phyloP scores from a whole-genome alignment of 2,113 vertebrate species.

The Crotophaga sulcirostris region DNA sequence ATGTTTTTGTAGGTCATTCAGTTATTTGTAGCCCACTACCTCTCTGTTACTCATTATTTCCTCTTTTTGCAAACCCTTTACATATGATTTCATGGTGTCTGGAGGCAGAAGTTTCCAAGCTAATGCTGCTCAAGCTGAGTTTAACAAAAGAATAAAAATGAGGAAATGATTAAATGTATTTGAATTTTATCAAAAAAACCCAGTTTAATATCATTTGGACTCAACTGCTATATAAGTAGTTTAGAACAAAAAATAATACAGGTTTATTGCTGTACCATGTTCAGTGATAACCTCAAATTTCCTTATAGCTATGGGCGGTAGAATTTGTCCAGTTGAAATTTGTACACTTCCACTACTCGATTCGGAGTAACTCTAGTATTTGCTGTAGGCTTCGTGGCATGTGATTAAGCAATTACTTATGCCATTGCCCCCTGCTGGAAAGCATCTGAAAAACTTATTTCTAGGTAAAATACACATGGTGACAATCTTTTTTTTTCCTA shows the following conservation, averaged over 20 bases:
- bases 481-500: neutral
- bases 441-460: neutral
- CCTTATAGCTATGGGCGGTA: neutral
- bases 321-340: neutral
- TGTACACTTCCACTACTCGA: accelerated
- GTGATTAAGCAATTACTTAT: neutral
- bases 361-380: neutral
- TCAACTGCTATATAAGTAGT: neutral
- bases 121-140: neutral
- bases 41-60: constrained; percentile 6
- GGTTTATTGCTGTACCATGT: neutral
- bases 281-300: neutral
- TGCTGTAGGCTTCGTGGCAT: neutral
- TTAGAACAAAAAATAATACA: neutral
- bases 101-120: constrained; percentile 9
- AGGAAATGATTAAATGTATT: constrained; percentile 6
- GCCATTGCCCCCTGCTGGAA: constrained; percentile 29
- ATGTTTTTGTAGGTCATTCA: neutral
- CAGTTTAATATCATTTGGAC: neutral
- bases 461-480: neutral
- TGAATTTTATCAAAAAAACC: constrained; percentile 4
- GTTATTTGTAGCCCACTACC: neutral
- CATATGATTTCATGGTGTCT: neutral
- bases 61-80: constrained; percentile 4
- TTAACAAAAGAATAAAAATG: neutral